Evolutionary conservation across 2,888 invertebrate genomes (phyloP), one percentile per base, ranked within the genome.

Genomic region (Eudasyphora cyanicolor): DNA sequence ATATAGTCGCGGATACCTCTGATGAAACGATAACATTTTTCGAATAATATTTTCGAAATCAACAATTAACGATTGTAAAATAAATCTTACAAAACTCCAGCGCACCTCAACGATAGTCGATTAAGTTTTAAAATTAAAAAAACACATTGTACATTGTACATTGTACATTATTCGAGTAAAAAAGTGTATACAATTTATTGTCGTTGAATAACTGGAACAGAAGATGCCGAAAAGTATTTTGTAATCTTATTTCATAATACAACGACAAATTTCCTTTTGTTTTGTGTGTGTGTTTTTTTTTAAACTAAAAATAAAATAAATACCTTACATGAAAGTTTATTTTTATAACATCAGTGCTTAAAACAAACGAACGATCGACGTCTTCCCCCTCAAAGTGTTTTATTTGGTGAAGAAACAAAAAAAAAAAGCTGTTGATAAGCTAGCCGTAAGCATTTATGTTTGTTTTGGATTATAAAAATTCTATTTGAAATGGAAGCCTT

Each of bases 241-340:
- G 89, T 89, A 89, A 89, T 85, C n/a, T n/a, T 87, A 88, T 89
- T 89, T 89, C 89, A 90, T 89, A 89, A 89, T 82, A 79, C 74
- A 45, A 76, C 75, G 75, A 57, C 76, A 71, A 60, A 38, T 42
- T 21, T 67, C n/a, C 42, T 67, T n/a, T 27, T 60, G 5, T 29
- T 54, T 24, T 17, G 10, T 54, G 35, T 54, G 74, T 64, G 70
- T 80, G 76, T 64, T 79, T 73, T 79, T 49, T 76, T 71, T 35
- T 7, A 71, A 79, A 69, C 57, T 75, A 79, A 76, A 49, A 71
- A 76, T 62, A 70, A 38, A 62, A 62, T 57, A 42, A 70, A 42
- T 19, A 76, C 57, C 62, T 71, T 71, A 67, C 24, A 64, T 75
- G 32, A 71, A 35, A 81, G 12, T 84, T 76, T 84, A 81, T 84